Evolutionary conservation across 1,140 invertebrate genomes (phyloP), one percentile per base, ranked within the genome.

Genomic region (Homalodisca vitripennis): DNA sequence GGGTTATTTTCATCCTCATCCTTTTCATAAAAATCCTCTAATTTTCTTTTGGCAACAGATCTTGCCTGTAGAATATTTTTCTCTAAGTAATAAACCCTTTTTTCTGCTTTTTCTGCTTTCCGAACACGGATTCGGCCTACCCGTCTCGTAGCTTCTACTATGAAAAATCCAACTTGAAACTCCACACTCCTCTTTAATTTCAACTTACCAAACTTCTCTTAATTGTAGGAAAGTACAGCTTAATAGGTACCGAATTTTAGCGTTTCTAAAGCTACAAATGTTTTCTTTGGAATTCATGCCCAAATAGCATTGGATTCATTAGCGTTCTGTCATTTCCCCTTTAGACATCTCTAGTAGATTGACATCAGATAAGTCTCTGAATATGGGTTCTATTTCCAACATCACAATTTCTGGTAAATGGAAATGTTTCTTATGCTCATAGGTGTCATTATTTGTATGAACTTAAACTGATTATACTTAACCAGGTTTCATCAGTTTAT

Each of bases 251-350:
- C 51, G 22, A 55, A 55, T 55, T 24, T 55, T 22, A 55, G 10
- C 6, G 51, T 55, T 55, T 55, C 51, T 22, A 55, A 22, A 22
- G 51, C 10, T 12, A 55, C 14, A 55, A 55, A 55, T 12, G 51
- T 55, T 55, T 20, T 55, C 20, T 55, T 55, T 55, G 10, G 51
- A 20, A 55, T 10, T 22, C 51, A 20, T 55, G 51, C 20, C 51
- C 51, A 55, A 55, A 55, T 55, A 6, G 22, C 51, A 55, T 55
- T 55, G 51, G 51, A 55, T 55, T 55, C 51, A 55, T 55, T 55
- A 55, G 51, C 10, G 51, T 55, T 55, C 22, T 55, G 51, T 20
- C 10, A 55, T 20, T 55, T 55, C 20, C 20, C 51, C 20, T 10
- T 12, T 10, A 22, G 10, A 55, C 20, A 12, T 55, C 20, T 55